Evolutionary conservation across 2,888 invertebrate species (phyloP), one percentile per base, ranked within the genome.

Genomic region (Autographa gamma): DNA sequence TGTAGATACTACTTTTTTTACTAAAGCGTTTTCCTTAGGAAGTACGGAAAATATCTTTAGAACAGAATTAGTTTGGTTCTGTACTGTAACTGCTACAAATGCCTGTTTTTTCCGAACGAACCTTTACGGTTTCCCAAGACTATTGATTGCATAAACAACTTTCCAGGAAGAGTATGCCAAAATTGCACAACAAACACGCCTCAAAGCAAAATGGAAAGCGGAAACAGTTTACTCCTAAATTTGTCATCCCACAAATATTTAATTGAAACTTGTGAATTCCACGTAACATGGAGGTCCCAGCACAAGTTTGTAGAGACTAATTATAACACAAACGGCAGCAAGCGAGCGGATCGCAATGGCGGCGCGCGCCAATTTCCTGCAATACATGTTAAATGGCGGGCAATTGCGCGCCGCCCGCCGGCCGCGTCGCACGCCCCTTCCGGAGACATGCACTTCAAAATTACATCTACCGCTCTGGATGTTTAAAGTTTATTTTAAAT

Each of bases 361-460:
- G 82, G 74, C 73, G 81, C 85, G 87, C 88, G 87, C 88, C 91
- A 91, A 91, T 92, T 91, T 92, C 91, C 91, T 88, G 91, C 87
- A 88, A 89, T 91, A 89, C 89, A 89, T 86, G 89, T 84, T 88
- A 89, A 89, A 91, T 89, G 88, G 87, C 88, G 81, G 88, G 86
- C 90, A 90, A 89, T 92, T 87, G 85, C 79, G 82, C 84, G 74
- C 83, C 79, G 79, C 65, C 71, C 73, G 71, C 66, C 71, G 73
- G 69, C 73, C 64, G 71, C 60, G 72, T 66, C 18, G 77, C 79
- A 77, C 83, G 81, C 82, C 84, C 77, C 80, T 83, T 85, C 71
- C 85, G 83, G 79, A 78, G 69, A 71, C 71, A 71, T 71, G 54
- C 64, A 63, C 71, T 69, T 77, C 61, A 69, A 80, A 73, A 77